These are phyloP conservation scores for Erythrocercus mccallii DNA, from an alignment of 2,113 vertebrate genomes.

Conservation along the genomic window DNA sequence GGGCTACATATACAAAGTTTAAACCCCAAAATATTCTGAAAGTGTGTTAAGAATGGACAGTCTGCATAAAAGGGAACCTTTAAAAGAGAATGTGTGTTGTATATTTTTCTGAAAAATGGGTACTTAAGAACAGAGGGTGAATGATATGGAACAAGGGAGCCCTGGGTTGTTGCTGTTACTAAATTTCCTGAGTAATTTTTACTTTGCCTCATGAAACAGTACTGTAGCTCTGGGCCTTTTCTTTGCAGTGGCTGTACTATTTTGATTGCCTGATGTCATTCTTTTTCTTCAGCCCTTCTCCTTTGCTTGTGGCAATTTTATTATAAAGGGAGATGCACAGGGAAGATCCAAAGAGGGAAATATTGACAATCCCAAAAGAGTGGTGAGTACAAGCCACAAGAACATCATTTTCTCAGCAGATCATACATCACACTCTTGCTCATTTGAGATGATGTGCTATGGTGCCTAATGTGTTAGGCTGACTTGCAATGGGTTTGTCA, in stretches of 20 bases:
- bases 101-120: background rate
- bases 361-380: background rate
- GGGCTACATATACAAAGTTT: background rate
- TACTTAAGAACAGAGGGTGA: background rate
- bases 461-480: background rate
- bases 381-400: background rate
- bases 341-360: background rate
- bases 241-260: background rate
- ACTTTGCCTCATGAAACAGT: background rate
- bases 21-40: background rate
- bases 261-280: background rate
- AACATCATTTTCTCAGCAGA: background rate
- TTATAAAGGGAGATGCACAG: background rate
- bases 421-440: background rate
- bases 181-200: background rate
- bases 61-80: background rate
- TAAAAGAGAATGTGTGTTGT: background rate
- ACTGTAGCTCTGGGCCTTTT: background rate
- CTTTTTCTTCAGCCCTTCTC: background rate
- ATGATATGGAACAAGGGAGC: background rate
- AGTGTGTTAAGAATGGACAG: background rate
- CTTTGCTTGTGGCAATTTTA: background rate
- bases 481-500: background rate
- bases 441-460: background rate
- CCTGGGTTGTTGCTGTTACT: background rate